Evolutionary conservation across 2,888 invertebrate species (phyloP).

Genomic region (Peribatodes rhomboidaria): DNA sequence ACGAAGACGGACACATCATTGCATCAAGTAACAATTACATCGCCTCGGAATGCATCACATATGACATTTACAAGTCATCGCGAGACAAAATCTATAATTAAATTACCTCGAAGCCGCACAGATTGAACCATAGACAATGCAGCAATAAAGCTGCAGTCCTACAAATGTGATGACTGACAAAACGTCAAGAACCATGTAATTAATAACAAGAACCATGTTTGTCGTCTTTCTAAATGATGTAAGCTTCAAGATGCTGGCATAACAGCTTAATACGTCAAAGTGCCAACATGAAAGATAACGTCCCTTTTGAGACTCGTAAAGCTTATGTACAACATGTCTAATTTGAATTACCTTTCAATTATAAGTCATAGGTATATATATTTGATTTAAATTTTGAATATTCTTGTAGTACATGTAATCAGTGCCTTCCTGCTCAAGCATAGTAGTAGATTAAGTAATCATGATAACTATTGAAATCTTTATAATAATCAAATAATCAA

Average conservation of each 20-base stretch:
- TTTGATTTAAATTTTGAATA: neutral
- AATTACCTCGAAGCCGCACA: slow-evolving; percentile 44
- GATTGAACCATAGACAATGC: slow-evolving; percentile 52
- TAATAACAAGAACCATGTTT: slow-evolving; percentile 49
- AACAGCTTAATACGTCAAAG: slow-evolving; percentile 31
- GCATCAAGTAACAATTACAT: slow-evolving; percentile 48
- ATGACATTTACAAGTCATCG: slow-evolving; percentile 57
- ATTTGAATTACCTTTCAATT: neutral
- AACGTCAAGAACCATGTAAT: slow-evolving; percentile 47
- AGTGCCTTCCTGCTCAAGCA: no score
- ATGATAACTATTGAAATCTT: no score
- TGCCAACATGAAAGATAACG: neutral
- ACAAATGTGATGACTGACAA: slow-evolving; percentile 54
- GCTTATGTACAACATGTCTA: neutral
- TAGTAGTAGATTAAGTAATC: no score
- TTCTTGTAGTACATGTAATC: no score
- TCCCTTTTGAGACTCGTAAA: neutral
- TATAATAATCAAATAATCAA: no score
- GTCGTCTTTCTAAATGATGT: slow-evolving; percentile 42
- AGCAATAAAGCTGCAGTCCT: slow-evolving; percentile 53
- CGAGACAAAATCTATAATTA: slow-evolving; percentile 54
- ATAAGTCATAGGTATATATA: no score
- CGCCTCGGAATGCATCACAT: slow-evolving; percentile 54
- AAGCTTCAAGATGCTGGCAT: slow-evolving; percentile 7
- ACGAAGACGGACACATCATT: slow-evolving; percentile 26